Evolutionary conservation across 2,797 vertebrate species (phyloP).

Genomic region (Peromyscus aztecus): DNA sequence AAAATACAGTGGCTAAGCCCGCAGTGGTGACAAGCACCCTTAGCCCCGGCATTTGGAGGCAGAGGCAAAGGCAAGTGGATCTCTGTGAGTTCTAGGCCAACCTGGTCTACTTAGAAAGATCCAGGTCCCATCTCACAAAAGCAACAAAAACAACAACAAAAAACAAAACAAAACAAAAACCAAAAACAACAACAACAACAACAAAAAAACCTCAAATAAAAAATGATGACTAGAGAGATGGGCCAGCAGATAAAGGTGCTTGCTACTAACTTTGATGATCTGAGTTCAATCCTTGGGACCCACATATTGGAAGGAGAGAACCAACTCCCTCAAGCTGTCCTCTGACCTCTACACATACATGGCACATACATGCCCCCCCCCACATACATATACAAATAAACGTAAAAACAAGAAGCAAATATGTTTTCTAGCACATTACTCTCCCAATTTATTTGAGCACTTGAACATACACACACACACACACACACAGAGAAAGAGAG

Average conservation of each 20-base stretch:
- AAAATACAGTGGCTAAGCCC: neutral
- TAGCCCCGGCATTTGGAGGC: neutral
- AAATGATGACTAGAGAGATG: neutral
- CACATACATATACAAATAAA: neutral
- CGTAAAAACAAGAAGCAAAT: neutral
- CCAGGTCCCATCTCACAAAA: neutral
- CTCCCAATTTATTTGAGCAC: neutral
- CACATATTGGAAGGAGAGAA: neutral
- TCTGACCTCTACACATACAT: neutral
- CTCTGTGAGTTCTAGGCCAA: neutral
- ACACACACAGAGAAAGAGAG: neutral
- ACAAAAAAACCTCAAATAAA: neutral
- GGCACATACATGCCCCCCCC: neutral
- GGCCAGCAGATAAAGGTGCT: neutral
- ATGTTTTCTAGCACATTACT: constrained; percentile 2
- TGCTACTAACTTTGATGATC: neutral
- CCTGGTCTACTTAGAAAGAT: neutral
- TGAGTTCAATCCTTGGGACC: neutral
- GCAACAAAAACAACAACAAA: neutral
- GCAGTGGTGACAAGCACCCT: no score
- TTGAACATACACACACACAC: neutral
- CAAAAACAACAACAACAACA: neutral
- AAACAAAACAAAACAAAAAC: neutral
- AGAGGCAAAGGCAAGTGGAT: neutral
- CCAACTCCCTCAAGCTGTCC: neutral